Evolutionary conservation across 2,888 invertebrate genomes (phyloP).

Genomic region (Drosophila subquinaria): DNA sequence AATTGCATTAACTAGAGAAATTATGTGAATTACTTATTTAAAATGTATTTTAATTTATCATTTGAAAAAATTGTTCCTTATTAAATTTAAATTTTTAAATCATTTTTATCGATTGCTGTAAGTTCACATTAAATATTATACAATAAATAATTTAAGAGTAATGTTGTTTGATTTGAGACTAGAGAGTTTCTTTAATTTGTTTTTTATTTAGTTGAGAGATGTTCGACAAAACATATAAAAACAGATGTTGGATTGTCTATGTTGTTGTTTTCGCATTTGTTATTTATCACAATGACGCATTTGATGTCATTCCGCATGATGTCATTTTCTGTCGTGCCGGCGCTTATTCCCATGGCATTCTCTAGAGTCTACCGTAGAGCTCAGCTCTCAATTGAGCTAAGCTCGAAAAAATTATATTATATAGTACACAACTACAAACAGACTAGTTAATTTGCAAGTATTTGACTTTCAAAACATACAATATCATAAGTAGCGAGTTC

Average conservation of each 20-base stretch:
- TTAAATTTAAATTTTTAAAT: too few species aligned
- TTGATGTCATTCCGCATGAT: slow-evolving; percentile 59
- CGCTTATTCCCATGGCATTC: slow-evolving; percentile 26
- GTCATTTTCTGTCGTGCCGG: slow-evolving; percentile 56
- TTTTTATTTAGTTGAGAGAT: not conserved
- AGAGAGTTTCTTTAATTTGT: not conserved
- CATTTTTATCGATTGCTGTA: too few species aligned
- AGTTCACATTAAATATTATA: not conserved
- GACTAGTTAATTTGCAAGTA: slow-evolving; percentile 6
- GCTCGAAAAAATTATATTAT: slow-evolving; percentile 8
- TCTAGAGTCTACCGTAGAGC: slow-evolving; percentile 16
- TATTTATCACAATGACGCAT: slow-evolving; percentile 41
- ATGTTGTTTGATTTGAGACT: not conserved
- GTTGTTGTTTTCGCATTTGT: slow-evolving; percentile 20
- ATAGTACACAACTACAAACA: not conserved
- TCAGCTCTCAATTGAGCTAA: slow-evolving; percentile 18
- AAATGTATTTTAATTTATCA: too few species aligned
- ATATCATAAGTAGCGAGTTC: slow-evolving; percentile 25
- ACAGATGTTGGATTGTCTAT: slow-evolving; percentile 1
- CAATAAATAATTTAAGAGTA: not conserved
- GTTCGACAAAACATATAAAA: not conserved
- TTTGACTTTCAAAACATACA: slow-evolving; percentile 21
- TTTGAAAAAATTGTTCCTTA: too few species aligned
- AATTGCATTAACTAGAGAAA: too few species aligned
- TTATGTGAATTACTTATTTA: too few species aligned